These are phyloP conservation scores for Danionella cerebrum DNA, from an alignment of 2,113 vertebrate genomes.

Conservation along the genomic window DNA sequence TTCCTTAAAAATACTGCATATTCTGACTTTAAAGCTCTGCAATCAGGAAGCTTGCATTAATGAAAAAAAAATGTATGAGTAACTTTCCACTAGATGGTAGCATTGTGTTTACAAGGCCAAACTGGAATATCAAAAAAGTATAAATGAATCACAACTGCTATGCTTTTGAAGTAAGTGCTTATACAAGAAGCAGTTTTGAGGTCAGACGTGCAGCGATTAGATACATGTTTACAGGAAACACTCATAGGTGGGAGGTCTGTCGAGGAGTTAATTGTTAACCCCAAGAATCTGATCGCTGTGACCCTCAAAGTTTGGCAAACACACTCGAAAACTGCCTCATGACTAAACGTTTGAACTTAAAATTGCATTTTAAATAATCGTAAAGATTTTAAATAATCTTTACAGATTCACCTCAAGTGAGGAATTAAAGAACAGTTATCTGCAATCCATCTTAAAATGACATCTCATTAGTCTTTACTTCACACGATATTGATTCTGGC, in stretches of 20 bases:
- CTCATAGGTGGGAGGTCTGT: not conserved
- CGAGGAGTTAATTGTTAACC: not conserved
- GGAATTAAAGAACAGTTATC: not conserved
- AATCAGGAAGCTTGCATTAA: too few species aligned
- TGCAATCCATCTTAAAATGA: not conserved
- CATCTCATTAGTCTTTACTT: not conserved
- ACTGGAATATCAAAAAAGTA: not conserved
- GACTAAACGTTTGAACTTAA: not conserved
- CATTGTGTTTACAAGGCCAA: not conserved
- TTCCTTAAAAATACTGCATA: too few species aligned
- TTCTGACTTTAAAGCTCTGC: too few species aligned
- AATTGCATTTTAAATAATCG: not conserved
- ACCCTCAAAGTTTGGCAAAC: not conserved
- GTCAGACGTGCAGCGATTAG: slow-evolving; percentile 7
- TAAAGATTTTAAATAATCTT: too few species aligned
- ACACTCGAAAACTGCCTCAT: not conserved
- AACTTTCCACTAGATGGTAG: slow-evolving; percentile 19
- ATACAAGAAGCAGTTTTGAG: not conserved
- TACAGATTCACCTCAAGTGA: not conserved
- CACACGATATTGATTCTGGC: not conserved
- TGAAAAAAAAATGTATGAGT: not conserved
- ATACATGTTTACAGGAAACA: slow-evolving; percentile 20
- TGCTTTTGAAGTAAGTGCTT: not conserved
- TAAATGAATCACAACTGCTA: not conserved
- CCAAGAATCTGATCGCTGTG: not conserved